Evolutionary conservation across 2,113 vertebrate genomes (phyloP), one percentile per base, ranked within the genome.

Genomic region (Carassius gibelio): DNA sequence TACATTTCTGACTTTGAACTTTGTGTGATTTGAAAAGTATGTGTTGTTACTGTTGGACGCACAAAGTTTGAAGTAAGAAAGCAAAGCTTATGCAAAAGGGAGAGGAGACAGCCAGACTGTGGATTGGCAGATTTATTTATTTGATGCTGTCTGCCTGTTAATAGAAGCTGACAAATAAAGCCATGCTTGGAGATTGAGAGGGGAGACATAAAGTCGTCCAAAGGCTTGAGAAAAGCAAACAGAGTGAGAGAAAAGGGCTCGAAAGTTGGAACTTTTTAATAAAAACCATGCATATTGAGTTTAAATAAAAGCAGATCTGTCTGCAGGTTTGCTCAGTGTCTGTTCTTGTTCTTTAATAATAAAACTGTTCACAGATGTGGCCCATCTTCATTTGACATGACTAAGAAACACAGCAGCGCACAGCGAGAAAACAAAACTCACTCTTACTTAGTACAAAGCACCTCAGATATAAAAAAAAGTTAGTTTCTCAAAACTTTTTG

Each of bases 161-260:
- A 76, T 34, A 23, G 11, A 14, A 57, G 66, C 21, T 52, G 71
- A 83, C 64, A 78, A 30, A 81, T 36, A 80, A 57, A 86, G 69
- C 61, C 2, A 36, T 71, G 36, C 13, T 75, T 17, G 21, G 4
- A 62, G 62, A 68, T 30, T 64, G 23, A 42, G 26, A 85, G 72
- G 61, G 19, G 13, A 36, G 36, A 80, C 23, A 36, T 14, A 23
- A 45, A 26, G 75, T 77, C 75, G 55, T 75, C 64, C 64, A 81
- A 50, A 76, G 19, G 87, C 90, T 84, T 91, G 90, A 88, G 91
- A 92, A 92, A 91, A 85, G 83, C 89, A 93, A 93, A 93, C 86
- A 90, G 78, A 87, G 48, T 30, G 48, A 72, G 50, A 77, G 21
- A 55, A 64, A 61, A 5, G 42, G 72, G 55, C 36, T 36, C 50